A percentile compares a stretch with the other conserved stretches of the same genome.
Conservation (phyloP, 1,140 invertebrate genomes). For the Drosophila repleta region DNA sequence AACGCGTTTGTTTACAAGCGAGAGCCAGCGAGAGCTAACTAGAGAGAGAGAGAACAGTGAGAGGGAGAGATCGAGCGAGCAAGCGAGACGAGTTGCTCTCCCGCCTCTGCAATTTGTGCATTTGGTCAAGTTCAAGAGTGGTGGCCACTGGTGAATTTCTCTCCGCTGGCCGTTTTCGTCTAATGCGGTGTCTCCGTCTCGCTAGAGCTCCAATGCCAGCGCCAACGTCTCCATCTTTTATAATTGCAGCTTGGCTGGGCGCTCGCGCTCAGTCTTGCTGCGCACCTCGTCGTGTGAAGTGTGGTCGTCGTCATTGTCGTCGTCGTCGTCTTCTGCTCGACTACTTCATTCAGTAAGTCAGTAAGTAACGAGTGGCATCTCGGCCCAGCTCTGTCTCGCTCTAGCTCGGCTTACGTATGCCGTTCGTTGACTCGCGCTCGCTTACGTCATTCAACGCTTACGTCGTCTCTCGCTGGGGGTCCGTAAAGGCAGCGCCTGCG, state of each 20-base stretch:
- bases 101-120: conserved; percentile 78
- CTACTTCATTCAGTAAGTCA: conserved; percentile 35
- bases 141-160: conserved; percentile 53
- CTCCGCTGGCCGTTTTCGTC: conserved; percentile 37
- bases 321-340: conserved; percentile 43
- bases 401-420: conserved; percentile 53
- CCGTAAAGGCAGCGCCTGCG: conserved; percentile 51
- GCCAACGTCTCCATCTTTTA: conserved; percentile 47
- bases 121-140: conserved; percentile 82
- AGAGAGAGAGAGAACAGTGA: too few relatives aligned
- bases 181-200: conserved; percentile 21
- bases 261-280: conserved; percentile 77
- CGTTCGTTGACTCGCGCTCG: conserved; percentile 65
- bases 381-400: conserved; percentile 47
- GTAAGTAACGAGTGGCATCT: conserved; percentile 48
- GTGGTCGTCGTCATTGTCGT: conserved; percentile 48
- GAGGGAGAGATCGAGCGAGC: conserved; percentile 1
- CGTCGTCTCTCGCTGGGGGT: conserved; percentile 57
- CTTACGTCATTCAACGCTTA: conserved; percentile 64
- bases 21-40: conserved; percentile 3
- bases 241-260: conserved; percentile 48
- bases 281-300: conserved; percentile 78
- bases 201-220: not conserved
- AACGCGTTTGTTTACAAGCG: conserved; percentile 66
- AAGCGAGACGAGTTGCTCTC: conserved; percentile 9